Conservation (phyloP, 2,797 vertebrate genomes). For the Hozukius guyotensis region DNA sequence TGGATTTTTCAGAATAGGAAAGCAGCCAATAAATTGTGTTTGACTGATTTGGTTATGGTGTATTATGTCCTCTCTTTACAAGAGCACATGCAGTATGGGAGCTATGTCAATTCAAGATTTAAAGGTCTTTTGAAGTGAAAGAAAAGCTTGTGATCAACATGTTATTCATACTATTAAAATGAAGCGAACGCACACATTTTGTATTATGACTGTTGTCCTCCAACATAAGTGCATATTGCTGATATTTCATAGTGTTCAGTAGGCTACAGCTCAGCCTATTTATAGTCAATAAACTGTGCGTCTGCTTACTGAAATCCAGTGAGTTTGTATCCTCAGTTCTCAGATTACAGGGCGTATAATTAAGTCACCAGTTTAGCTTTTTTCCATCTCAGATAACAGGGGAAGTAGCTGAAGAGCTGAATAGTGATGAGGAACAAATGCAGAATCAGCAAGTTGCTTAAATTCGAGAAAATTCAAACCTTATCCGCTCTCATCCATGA, state of each 20-base stretch:
- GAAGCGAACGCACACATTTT: background rate
- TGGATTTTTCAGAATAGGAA: background rate
- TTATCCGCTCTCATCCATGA: constrained; percentile 32
- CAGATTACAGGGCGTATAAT: constrained; percentile 60
- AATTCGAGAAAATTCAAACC: constrained; percentile 35
- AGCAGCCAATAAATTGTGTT: background rate
- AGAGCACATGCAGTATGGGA: background rate
- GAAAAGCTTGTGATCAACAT: background rate
- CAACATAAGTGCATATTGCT: background rate
- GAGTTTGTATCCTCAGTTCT: constrained; percentile 34
- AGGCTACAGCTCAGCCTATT: constrained; percentile 32
- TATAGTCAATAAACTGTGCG: constrained; percentile 39
- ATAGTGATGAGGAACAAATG: constrained; percentile 57
- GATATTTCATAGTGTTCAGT: constrained; percentile 13
- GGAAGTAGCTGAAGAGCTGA: constrained; percentile 29
- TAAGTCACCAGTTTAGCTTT: constrained; percentile 51
- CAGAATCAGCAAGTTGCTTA: constrained; percentile 53
- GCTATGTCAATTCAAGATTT: background rate
- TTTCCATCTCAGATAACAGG: constrained; percentile 32
- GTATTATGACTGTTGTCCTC: background rate
- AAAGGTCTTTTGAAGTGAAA: background rate
- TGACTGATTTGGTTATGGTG: background rate
- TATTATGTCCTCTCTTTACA: background rate
- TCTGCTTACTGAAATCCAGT: constrained; percentile 37
- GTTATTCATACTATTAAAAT: background rate